Evolutionary conservation across 2,797 vertebrate genomes (phyloP), one percentile per base, ranked within the genome.

Genomic region (Brotula barbata): DNA sequence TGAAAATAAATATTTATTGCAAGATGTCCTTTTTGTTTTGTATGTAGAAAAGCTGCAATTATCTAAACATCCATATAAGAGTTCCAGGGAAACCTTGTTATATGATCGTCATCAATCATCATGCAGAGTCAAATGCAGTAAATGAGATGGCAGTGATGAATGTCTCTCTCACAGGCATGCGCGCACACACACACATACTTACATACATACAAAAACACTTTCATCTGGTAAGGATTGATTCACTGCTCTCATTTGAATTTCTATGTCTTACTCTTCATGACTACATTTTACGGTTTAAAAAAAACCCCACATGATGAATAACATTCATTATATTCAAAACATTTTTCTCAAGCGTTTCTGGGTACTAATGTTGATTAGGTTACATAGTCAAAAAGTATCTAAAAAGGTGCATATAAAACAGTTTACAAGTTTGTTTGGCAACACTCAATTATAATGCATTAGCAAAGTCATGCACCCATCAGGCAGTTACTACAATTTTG

Each of bases 1-100:
- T 80, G 75, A 89, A 91, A 90, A 91, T 91, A 91, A 88, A 90
- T 89, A 89, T 68, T 74, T 82, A 40, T 88, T 87, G 73, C 77
- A 77, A 69, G 56, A 79, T 67, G 50, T 70, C 41, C 71, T 58
- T 80, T 76, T 71, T 75, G 53, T 74, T 79, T 77, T 74, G 67
- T 57, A 82, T 59, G 74, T 64, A 77, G 42, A 73, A 72, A 71
- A 57, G 60, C 39, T 56, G 7, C 75, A 54, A 73, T 60, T 43
- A 70, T 62, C 46, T 67, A 56, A 44, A 59, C 22, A 54, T 58
- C 22, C 22, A 43, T 56, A 68, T 43, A 66, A 48, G 65, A 39
- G 36, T 61, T 37, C 59, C 15, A 16, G 61, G 11, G 48, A 40
- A 44, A 7, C 13, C 6, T 23, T 46, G 39, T 59, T 67, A 50